Conservation (phyloP, 2,797 vertebrate genomes). For the Mus spretus region DNA sequence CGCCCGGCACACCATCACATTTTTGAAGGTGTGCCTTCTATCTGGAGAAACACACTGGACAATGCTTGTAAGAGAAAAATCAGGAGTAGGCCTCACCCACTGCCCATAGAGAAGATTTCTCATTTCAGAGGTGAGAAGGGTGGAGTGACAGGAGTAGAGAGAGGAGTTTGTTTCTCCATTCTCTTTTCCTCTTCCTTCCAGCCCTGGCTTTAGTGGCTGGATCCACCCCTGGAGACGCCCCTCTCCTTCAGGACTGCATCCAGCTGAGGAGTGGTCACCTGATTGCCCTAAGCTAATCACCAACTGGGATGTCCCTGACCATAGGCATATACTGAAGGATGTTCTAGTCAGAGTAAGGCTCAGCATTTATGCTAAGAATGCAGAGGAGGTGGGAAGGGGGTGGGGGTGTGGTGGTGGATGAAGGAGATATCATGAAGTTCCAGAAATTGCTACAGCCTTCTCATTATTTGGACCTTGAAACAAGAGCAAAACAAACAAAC, state of each 20-base stretch:
- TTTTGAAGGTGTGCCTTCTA: not conserved
- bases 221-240: not conserved
- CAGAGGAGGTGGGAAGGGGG: not conserved
- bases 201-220: not conserved
- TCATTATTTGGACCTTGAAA: not conserved
- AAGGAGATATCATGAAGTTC: not conserved
- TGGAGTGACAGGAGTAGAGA: not conserved
- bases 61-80: not conserved
- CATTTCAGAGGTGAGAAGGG: not conserved
- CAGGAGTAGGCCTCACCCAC: not conserved
- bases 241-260: not conserved
- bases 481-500: not conserved
- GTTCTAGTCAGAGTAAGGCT: not conserved
- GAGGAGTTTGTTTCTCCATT: not conserved
- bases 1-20: no score
- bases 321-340: not conserved
- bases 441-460: not conserved
- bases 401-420: fast-evolving
- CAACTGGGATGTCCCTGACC: not conserved
- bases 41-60: not conserved
- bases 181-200: not conserved
- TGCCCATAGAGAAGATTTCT: not conserved
- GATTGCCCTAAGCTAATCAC: not conserved
- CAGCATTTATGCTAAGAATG: conserved; percentile 3
- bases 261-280: not conserved